Evolutionary conservation across 2,113 vertebrate genomes (phyloP).

Genomic region (Boleophthalmus pectinirostris): DNA sequence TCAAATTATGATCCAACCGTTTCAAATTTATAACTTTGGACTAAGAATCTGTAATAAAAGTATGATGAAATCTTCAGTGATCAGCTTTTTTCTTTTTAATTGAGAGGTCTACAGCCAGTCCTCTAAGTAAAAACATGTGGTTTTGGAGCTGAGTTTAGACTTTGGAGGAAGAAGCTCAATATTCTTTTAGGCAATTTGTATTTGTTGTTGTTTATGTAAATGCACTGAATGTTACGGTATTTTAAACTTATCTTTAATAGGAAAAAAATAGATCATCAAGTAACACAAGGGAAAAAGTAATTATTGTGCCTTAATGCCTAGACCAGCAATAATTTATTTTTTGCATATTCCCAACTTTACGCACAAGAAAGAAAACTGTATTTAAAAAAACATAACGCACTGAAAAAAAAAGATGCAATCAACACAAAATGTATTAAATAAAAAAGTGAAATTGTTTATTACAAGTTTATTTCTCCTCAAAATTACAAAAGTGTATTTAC

Average conservation of each 20-base stretch:
- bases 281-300: background rate
- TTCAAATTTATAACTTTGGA: too few species aligned
- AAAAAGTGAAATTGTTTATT: slow-evolving; percentile 54
- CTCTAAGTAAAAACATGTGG: too few species aligned
- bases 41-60: too few species aligned
- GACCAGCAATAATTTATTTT: background rate
- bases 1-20: too few species aligned
- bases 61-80: background rate
- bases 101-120: background rate
- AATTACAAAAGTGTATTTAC: slow-evolving; percentile 65
- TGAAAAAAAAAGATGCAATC: slow-evolving; percentile 29
- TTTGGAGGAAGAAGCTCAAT: too few species aligned
- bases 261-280: background rate
- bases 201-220: background rate
- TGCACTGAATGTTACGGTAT: background rate
- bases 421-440: slow-evolving; percentile 74
- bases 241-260: background rate
- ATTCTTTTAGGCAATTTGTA: too few species aligned
- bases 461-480: slow-evolving; percentile 41
- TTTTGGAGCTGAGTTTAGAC: too few species aligned
- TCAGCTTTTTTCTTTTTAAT: background rate
- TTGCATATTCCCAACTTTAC: too few species aligned
- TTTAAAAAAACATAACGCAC: slow-evolving; percentile 18
- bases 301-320: background rate
- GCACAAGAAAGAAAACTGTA: slow-evolving; percentile 5